Percentiles rank a stretch among this genome's conserved stretches.
These are phyloP conservation scores for Lasioglossum vierecki DNA, from an alignment of 2,888 invertebrate species.

Conservation along the genomic window DNA sequence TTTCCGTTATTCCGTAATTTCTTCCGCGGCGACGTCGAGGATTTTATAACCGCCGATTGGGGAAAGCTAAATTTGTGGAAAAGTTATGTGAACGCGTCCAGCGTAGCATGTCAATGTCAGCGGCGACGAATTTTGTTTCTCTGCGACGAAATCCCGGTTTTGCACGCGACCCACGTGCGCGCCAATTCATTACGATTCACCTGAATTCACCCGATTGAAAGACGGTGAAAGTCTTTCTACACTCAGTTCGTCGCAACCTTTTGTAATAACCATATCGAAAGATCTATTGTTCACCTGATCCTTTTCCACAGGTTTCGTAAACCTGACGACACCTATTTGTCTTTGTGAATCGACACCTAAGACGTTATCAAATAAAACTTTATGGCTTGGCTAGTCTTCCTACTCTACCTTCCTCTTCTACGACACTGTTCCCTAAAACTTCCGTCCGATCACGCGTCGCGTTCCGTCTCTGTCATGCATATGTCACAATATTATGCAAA, in stretches of 20 bases:
- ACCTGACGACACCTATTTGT: background rate
- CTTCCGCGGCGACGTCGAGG: background rate
- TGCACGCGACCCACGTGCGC: slow-evolving; percentile 53
- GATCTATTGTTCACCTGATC: no score
- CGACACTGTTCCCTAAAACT: no score
- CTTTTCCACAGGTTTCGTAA: background rate
- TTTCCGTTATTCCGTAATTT: background rate
- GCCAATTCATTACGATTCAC: slow-evolving; percentile 35
- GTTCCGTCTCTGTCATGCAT: no score
- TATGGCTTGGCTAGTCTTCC: no score
- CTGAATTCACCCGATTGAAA: slow-evolving; percentile 14
- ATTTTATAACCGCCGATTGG: background rate
- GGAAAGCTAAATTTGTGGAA: slow-evolving; percentile 10
- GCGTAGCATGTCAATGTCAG: slow-evolving; percentile 46
- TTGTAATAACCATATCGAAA: background rate
- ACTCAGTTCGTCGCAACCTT: background rate
- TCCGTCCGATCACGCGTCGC: no score
- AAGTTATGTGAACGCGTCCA: slow-evolving; percentile 13
- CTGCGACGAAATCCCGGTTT: slow-evolving; percentile 28
- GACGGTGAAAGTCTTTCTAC: slow-evolving; percentile 51
- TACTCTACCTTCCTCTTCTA: no score
- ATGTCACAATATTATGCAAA: no score
- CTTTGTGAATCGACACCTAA: no score
- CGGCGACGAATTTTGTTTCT: slow-evolving; percentile 9
- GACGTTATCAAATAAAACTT: no score